These are phyloP conservation scores for Nephrotoma appendiculata DNA, from an alignment of 2,888 invertebrate genomes.

Conservation along the genomic window DNA sequence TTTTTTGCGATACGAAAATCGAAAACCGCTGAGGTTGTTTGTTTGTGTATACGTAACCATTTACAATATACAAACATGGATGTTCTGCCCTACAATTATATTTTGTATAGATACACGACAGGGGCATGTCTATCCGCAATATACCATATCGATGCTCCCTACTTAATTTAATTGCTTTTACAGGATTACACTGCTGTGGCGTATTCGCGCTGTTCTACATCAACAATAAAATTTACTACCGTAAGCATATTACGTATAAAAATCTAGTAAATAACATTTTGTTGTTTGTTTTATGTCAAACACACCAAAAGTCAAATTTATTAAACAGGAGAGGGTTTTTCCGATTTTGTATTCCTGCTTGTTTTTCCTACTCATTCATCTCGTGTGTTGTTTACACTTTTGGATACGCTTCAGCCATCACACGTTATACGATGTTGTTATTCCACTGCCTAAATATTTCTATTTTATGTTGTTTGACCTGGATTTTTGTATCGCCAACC, in stretches of 20 bases:
- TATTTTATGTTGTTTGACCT: neutral
- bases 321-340: neutral
- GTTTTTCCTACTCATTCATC: neutral
- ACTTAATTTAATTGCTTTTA: no score
- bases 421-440: neutral
- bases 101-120: no score
- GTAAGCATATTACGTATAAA: neutral
- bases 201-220: no score
- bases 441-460: neutral
- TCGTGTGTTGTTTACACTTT: neutral
- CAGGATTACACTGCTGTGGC: no score
- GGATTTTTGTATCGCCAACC: neutral
- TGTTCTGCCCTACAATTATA: no score
- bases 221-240: neutral
- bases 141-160: no score
- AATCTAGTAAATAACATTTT: neutral
- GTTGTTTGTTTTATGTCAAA: neutral
- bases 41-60: no score
- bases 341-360: neutral
- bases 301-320: neutral
- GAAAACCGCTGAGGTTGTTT: no score
- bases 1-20: no score
- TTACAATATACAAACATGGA: no score
- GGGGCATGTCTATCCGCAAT: no score
- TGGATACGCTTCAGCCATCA: neutral